A percentile compares a stretch with the other conserved stretches of the same genome.
Conservation (phyloP, 2,888 invertebrate species). For the Lepidocyrtinus sp. region DNA sequence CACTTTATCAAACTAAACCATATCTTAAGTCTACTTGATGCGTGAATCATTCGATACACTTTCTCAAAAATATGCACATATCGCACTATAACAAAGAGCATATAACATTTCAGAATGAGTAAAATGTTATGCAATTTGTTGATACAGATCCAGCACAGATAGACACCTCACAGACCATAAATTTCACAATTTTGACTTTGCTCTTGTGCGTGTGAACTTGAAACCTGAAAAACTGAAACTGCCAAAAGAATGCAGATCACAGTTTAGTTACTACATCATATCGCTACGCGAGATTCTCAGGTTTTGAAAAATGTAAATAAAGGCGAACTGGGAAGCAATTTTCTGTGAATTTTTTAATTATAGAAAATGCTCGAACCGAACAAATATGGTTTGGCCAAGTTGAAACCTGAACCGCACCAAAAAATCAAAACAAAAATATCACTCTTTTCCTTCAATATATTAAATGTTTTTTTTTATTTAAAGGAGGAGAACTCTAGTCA, state of each 20-base stretch:
- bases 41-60: background rate
- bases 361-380: background rate
- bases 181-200: background rate
- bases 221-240: conserved; percentile 31
- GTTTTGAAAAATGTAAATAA: background rate
- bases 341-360: background rate
- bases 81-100: background rate
- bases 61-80: background rate
- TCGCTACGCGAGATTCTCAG: background rate
- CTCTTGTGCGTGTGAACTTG: conserved; percentile 40
- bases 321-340: conserved; percentile 39
- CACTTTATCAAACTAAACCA: background rate
- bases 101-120: background rate
- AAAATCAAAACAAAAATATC: conserved; percentile 15
- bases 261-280: conserved; percentile 33
- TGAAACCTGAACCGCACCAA: conserved; percentile 13
- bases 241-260: conserved; percentile 36
- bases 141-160: background rate
- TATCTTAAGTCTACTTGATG: background rate
- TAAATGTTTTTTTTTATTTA: conserved; percentile 5
- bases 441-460: background rate
- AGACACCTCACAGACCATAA: background rate
- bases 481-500: background rate
- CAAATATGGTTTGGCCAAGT: background rate
- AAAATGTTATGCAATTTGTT: background rate